Evolutionary conservation across 2,888 invertebrate species (phyloP), one percentile per base, ranked within the genome.

Genomic region (Aporophyla nigra): DNA sequence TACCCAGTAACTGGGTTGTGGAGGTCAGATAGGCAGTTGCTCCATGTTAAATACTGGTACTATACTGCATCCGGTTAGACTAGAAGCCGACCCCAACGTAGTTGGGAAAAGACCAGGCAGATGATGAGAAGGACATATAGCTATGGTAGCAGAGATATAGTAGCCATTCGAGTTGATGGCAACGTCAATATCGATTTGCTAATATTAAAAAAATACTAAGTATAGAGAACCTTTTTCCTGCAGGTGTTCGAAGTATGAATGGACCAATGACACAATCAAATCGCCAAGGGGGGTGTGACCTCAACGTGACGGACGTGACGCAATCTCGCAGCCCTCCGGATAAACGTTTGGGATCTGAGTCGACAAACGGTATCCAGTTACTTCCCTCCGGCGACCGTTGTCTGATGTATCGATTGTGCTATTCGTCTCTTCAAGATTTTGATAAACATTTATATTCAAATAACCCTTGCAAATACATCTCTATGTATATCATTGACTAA

Each of bases 381-480:
- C 74, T 75, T 65, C 58, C 71, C 69, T 66, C 43, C 49, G 65
- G 71, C 59, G 53, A 63, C 27, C 54, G 40, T 53, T 68, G 51
- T 71, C 73, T 75, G 63, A 73, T 74, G 51, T 75, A 78, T 76
- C 54, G 70, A 83, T 73, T 72, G 66, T 74, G 62, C n/a, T 68
- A 74, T 72, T 75, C 67, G 66, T 74, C 51, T 3, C 33, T 74
- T 56, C 59, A 49, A 73, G 53, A 79, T 27, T 76, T 65, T 19
- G 27, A 69, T 77, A 65, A 63, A 65, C 6, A 56, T 46, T 49
- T 53, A 40, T n/a, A 67, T 58, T 53, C 21, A 72, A 66, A 49
- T 65, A 71, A 71, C 54, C 4, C 14, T 51, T 27, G n/a, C 58
- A 53, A 71, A 63, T 74, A 63, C 56, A 73, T 61, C 54, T 2